Conservation (phyloP, 1,140 invertebrate species). For the Eriosoma lanigerum region DNA sequence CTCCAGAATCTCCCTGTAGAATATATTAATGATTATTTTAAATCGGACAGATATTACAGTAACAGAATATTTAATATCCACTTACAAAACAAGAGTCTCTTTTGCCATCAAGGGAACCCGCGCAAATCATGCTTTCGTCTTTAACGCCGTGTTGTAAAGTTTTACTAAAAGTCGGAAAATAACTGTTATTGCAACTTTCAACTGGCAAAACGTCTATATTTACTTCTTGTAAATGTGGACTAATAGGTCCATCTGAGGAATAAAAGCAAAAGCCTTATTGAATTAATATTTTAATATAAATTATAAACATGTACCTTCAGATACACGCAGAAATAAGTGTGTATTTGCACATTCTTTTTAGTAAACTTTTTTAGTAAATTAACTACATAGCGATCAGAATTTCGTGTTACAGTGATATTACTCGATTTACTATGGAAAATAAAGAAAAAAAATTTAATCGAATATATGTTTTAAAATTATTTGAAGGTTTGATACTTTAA, state of each 20-base stretch:
- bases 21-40: neutral
- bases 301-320: too few species aligned
- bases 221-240: constrained; percentile 54
- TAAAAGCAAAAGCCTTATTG: neutral
- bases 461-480: too few species aligned
- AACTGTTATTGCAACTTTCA: constrained; percentile 53
- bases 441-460: too few species aligned
- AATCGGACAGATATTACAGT: neutral
- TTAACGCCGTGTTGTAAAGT: neutral
- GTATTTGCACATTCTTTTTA: too few species aligned
- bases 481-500: too few species aligned
- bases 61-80: neutral
- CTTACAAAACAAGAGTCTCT: neutral
- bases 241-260: constrained; percentile 46
- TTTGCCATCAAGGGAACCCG: neutral
- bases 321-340: neutral
- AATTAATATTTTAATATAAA: too few species aligned
- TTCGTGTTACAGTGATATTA: too few species aligned
- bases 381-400: too few species aligned
- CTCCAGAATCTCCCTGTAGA: constrained; percentile 69
- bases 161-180: neutral
- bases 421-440: too few species aligned
- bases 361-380: too few species aligned
- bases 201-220: constrained; percentile 53
- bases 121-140: neutral